These are phyloP conservation scores for Montipora cactus DNA, from an alignment of 64 coral and sea anemone genomes.

Conservation along the genomic window DNA sequence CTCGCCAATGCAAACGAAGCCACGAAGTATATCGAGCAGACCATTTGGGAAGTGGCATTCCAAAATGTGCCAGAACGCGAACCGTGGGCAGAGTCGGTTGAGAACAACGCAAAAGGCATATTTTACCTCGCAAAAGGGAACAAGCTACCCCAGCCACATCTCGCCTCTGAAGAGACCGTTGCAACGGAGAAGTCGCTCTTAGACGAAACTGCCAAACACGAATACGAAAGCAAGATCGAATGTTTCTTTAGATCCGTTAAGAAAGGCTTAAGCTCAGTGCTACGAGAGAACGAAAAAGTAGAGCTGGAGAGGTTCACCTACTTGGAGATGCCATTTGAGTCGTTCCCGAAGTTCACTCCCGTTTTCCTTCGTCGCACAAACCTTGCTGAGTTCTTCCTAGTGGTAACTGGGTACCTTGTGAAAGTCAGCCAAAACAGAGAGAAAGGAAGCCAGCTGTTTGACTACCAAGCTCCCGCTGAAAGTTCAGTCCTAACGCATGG, in stretches of 20 bases:
- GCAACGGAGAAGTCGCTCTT: slow-evolving; percentile 15
- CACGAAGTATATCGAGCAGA: neutral
- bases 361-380: slow-evolving; percentile 14
- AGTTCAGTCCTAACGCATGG: too few species aligned
- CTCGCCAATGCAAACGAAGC: neutral
- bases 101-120: neutral
- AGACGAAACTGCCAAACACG: neutral
- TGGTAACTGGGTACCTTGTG: slow-evolving; percentile 10
- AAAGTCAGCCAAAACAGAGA: neutral
- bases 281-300: slow-evolving; percentile 4
- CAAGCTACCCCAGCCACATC: slow-evolving; percentile 32
- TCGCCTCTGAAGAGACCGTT: slow-evolving; percentile 18
- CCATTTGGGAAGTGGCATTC: neutral
- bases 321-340: slow-evolving; percentile 16
- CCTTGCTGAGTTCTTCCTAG: slow-evolving; percentile 24
- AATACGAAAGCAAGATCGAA: neutral
- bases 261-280: neutral
- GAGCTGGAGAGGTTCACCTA: slow-evolving; percentile 14
- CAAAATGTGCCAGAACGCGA: neutral
- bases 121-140: slow-evolving; percentile 1
- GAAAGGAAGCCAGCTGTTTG: neutral
- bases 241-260: slow-evolving; percentile 1
- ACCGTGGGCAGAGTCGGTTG: neutral
- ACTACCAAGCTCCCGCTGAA: neutral
- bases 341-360: neutral